phyloP scores from a whole-genome alignment of 2,888 invertebrate genomes.

The Macaria notata region DNA sequence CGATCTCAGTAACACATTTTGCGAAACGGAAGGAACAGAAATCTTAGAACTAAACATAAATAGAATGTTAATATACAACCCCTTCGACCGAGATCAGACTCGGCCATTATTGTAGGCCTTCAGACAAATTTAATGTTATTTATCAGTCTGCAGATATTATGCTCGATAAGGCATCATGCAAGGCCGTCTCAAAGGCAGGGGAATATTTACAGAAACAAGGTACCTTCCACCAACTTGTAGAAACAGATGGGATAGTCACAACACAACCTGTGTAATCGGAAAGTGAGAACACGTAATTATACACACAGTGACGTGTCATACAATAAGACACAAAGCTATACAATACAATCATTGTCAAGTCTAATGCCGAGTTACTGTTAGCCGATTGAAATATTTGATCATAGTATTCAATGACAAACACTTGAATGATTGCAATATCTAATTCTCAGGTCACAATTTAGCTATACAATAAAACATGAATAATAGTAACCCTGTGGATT shows the following conservation, averaged over 20 bases:
- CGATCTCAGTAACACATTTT: conserved; percentile 19
- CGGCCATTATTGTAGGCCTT: conserved; percentile 12
- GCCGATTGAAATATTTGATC: too few relatives aligned
- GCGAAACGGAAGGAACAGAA: conserved; percentile 15
- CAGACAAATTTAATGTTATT: conserved; percentile 2
- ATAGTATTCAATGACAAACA: too few relatives aligned
- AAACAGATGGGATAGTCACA: conserved; percentile 5
- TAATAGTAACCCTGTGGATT: too few relatives aligned
- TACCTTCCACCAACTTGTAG: conserved; percentile 26
- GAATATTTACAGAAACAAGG: conserved; percentile 34
- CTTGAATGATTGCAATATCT: too few relatives aligned
- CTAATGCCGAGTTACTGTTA: too few relatives aligned
- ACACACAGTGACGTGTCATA: conserved; percentile 30
- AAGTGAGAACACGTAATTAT: conserved; percentile 21
- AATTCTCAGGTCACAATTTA: too few relatives aligned
- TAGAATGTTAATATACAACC: conserved; percentile 33
- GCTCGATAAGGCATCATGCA: conserved; percentile 13
- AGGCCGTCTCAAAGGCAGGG: conserved; percentile 13
- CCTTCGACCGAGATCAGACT: conserved; percentile 2
- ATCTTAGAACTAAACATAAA: conserved; percentile 32
- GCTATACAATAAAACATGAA: too few relatives aligned
- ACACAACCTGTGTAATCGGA: background rate
- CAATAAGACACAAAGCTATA: conserved; percentile 27
- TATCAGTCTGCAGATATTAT: conserved; percentile 13
- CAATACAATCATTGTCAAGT: conserved; percentile 12